Percentiles rank a stretch among this genome's conserved stretches.
phyloP scores from a whole-genome alignment of 2,113 vertebrate species.

The Protobothrops flavoviridis region DNA sequence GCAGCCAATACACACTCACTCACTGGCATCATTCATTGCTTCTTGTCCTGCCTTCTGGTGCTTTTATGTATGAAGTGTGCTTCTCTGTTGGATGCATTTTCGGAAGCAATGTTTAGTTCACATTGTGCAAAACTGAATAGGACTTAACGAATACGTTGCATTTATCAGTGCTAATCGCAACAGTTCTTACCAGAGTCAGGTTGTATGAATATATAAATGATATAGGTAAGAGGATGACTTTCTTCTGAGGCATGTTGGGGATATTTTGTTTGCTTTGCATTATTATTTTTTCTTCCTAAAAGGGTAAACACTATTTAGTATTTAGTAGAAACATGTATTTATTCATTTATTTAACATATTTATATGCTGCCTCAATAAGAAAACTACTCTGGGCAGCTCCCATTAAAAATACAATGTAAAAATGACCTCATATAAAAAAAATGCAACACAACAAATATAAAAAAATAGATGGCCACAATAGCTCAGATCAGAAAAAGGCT shows the following conservation, averaged over 20 bases:
- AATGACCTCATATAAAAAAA: not conserved
- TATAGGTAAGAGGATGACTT: not conserved
- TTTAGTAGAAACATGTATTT: not conserved
- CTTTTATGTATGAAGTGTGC: not conserved
- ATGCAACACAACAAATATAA: not conserved
- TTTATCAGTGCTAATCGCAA: not conserved
- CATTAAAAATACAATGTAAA: not conserved
- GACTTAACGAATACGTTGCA: accelerated
- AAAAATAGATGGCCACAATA: not conserved
- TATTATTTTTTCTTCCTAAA: not conserved
- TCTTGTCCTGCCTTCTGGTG: not conserved
- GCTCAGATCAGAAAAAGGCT: not conserved
- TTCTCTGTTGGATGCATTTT: not conserved
- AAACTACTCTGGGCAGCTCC: not conserved
- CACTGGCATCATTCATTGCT: not conserved
- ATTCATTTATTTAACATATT: not conserved
- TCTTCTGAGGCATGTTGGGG: not conserved
- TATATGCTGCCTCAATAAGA: not conserved
- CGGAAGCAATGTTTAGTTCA: not conserved
- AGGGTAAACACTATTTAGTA: not conserved
- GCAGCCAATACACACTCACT: not conserved
- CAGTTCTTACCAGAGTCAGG: not conserved
- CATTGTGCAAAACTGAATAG: not conserved
- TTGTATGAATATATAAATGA: not conserved
- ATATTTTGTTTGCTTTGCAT: not conserved